Evolutionary conservation across 30 jellyfish, hydroid and myxozoan genomes (phyloP).

Genomic region (Aurelia sp.): DNA sequence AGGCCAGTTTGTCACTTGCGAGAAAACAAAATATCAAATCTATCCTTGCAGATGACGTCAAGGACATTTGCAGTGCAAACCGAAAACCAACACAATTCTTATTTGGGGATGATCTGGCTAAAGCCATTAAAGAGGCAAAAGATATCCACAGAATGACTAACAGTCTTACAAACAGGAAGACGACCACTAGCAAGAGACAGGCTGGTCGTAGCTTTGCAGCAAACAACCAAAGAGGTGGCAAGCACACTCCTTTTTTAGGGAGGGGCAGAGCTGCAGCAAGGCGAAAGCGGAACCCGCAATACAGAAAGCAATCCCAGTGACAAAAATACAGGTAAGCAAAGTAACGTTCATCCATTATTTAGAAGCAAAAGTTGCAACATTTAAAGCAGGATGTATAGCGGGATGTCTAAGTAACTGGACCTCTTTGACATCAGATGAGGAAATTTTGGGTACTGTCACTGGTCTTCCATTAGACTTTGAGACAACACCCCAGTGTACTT

Average conservation of each 20-base stretch:
- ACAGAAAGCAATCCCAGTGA: neutral
- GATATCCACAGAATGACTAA: constrained; percentile 16
- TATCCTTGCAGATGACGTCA: too few relatives aligned
- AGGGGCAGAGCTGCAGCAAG: constrained; percentile 10
- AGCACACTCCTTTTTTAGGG: constrained; percentile 27
- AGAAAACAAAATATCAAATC: too few relatives aligned
- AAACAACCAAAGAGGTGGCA: neutral
- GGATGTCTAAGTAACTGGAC: constrained; percentile 7
- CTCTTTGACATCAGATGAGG: constrained; percentile 11
- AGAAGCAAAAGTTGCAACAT: constrained; percentile 23
- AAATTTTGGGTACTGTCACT: constrained; percentile 6
- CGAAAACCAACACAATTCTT: constrained; percentile 7
- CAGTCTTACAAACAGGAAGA: neutral
- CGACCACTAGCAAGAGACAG: constrained; percentile 10
- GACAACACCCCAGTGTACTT: neutral
- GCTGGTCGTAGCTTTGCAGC: neutral
- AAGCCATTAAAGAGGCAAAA: constrained; percentile 18
- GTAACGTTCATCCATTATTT: neutral
- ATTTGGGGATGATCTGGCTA: constrained; percentile 35
- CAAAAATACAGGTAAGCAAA: neutral
- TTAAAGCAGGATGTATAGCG: constrained; percentile 44
- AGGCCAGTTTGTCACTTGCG: too few relatives aligned
- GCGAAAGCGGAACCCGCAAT: neutral
- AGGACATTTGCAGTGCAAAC: neutral
- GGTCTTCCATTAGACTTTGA: constrained; percentile 27